These are phyloP conservation scores for Callospermophilus lateralis DNA, from an alignment of 2,113 vertebrate species.

Conservation along the genomic window DNA sequence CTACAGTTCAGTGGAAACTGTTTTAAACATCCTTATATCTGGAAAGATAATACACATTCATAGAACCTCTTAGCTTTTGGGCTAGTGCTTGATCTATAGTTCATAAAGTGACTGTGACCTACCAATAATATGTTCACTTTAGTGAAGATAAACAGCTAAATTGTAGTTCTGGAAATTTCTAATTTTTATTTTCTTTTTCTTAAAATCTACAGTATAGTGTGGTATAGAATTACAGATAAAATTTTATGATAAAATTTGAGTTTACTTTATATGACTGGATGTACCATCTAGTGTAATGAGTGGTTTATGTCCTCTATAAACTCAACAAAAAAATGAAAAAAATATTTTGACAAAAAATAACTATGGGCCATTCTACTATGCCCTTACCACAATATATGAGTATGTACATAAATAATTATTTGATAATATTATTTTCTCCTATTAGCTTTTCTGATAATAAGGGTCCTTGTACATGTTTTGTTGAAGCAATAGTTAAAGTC, in stretches of 20 bases:
- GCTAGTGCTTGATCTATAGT: background rate
- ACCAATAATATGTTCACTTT: background rate
- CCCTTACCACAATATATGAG: background rate
- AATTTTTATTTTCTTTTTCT: background rate
- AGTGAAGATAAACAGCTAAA: background rate
- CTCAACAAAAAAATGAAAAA: background rate
- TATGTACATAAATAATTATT: background rate
- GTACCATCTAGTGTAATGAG: background rate
- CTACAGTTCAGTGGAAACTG: background rate
- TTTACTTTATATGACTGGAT: background rate
- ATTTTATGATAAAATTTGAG: background rate
- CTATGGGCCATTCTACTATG: background rate
- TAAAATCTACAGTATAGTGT: background rate
- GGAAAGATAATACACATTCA: background rate
- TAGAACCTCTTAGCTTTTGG: constrained; percentile 14
- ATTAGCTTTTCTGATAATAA: background rate
- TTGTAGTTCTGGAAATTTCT: background rate
- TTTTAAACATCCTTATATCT: constrained; percentile 19
- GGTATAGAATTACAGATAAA: background rate
- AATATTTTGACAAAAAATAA: constrained; percentile 15
- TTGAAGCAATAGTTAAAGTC: background rate
- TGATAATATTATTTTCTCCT: background rate
- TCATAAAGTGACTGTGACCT: background rate
- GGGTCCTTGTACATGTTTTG: background rate
- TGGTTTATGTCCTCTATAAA: background rate